A percentile compares a stretch with the other conserved stretches of the same genome.
phyloP scores from a whole-genome alignment of 2,113 vertebrate species.

The Corythoichthys intestinalis region DNA sequence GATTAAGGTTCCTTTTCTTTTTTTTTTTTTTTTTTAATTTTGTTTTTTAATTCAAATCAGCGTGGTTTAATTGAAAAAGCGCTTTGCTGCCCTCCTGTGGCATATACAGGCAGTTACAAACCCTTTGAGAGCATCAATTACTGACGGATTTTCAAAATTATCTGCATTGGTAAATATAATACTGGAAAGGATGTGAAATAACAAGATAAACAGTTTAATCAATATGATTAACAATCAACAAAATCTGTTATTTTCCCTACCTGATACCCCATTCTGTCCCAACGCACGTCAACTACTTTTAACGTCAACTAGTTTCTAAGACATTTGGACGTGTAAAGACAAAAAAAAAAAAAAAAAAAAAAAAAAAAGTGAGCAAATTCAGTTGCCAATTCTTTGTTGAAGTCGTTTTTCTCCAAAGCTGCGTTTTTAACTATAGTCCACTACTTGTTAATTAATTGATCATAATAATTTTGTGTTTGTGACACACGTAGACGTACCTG shows the following conservation, averaged over 20 bases:
- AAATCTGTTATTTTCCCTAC: background rate
- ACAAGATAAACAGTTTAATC: background rate
- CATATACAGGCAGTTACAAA: background rate
- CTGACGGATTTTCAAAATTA: background rate
- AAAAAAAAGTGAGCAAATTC: too few relatives aligned
- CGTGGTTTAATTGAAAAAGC: background rate
- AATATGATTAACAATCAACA: background rate
- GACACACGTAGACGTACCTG: too few relatives aligned
- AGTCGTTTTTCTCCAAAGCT: too few relatives aligned
- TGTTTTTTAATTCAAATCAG: background rate
- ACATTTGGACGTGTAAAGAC: too few relatives aligned
- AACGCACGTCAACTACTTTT: background rate
- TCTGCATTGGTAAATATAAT: background rate
- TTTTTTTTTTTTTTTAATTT: too few relatives aligned
- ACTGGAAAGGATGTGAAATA: background rate
- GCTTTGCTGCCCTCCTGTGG: background rate
- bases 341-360: too few relatives aligned
- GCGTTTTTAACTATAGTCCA: too few relatives aligned
- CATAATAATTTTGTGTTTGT: too few relatives aligned
- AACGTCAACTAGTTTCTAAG: too few relatives aligned
- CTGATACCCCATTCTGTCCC: background rate
- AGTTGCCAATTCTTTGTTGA: too few relatives aligned
- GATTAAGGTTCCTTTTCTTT: too few relatives aligned
- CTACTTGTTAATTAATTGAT: too few relatives aligned
- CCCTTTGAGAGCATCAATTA: background rate